Conservation (phyloP, 2,888 invertebrate genomes). For the Dugesia japonica region DNA sequence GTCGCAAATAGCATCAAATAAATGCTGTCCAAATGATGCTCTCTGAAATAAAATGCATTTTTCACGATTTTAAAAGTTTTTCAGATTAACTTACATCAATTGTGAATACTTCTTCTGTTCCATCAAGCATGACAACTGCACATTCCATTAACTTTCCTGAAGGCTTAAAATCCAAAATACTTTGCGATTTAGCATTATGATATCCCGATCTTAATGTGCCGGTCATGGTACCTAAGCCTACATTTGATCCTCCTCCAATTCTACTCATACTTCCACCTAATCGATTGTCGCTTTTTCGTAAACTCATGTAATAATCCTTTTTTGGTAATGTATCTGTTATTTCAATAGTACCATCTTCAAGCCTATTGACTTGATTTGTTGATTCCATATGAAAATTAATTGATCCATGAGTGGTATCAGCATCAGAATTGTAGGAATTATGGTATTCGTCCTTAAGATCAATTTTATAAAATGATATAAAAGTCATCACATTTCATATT, state of each 20-base stretch:
- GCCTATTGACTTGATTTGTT: neutral
- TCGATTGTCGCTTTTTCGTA: conserved; percentile 11
- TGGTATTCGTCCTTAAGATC: conserved; percentile 15
- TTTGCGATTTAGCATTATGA: neutral
- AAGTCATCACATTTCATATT: no score
- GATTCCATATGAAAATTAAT: conserved; percentile 26
- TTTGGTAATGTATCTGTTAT: conserved; percentile 29
- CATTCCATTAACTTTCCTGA: conserved; percentile 31
- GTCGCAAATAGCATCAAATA: conserved; percentile 33
- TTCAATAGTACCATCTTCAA: conserved; percentile 33
- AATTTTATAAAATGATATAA: neutral
- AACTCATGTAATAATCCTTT: conserved; percentile 34
- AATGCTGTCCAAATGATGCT: conserved; percentile 31
- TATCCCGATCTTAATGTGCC: conserved; percentile 10
- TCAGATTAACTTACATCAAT: conserved; percentile 27
- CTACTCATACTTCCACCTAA: conserved; percentile 16
- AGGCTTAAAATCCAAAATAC: conserved; percentile 22
- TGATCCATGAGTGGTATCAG: conserved; percentile 14
- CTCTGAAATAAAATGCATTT: conserved; percentile 25
- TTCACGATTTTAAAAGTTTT: neutral
- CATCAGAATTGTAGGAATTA: conserved; percentile 20
- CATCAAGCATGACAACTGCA: conserved; percentile 33
- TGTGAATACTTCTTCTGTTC: conserved; percentile 30
- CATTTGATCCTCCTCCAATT: conserved; percentile 9
- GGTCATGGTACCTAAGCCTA: neutral